Percentiles rank a stretch among this genome's conserved stretches.
These are phyloP conservation scores for Caenorhabditis sp. DNA, from an alignment of 2,888 invertebrate species.

Conservation along the genomic window DNA sequence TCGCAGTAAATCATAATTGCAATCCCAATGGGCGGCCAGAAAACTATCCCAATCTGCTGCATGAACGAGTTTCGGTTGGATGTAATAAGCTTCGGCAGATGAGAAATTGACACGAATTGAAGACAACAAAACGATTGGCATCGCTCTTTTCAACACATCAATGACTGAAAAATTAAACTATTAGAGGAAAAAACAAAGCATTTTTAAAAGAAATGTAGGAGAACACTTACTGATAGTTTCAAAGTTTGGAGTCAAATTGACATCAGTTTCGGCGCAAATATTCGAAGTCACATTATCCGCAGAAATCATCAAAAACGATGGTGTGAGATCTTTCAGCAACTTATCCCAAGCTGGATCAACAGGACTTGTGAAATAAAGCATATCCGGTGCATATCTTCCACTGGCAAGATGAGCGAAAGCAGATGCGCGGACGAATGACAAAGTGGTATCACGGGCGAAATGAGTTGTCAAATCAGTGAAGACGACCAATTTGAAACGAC, in stretches of 20 bases:
- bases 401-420: constrained; percentile 53
- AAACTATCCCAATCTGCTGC: constrained; percentile 58
- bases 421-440: constrained; percentile 60
- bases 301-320: constrained; percentile 69
- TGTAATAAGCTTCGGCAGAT: constrained; percentile 62
- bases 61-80: constrained; percentile 43
- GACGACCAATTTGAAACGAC: constrained; percentile 65
- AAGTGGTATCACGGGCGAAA: constrained; percentile 61
- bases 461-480: constrained; percentile 64
- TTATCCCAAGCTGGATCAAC: constrained; percentile 62
- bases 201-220: neutral
- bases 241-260: constrained; percentile 59
- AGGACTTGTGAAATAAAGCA: constrained; percentile 61
- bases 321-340: constrained; percentile 64
- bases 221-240: constrained; percentile 55
- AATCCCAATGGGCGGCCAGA: constrained; percentile 57
- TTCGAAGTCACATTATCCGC: constrained; percentile 60
- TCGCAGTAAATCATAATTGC: constrained; percentile 38
- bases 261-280: constrained; percentile 53
- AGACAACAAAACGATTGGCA: constrained; percentile 64
- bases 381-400: constrained; percentile 41
- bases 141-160: constrained; percentile 52
- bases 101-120: constrained; percentile 65
- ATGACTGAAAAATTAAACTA: constrained; percentile 48
- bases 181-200: too few relatives aligned